Evolutionary conservation across 2,888 invertebrate species (phyloP).

Genomic region (Agriopis marginaria): DNA sequence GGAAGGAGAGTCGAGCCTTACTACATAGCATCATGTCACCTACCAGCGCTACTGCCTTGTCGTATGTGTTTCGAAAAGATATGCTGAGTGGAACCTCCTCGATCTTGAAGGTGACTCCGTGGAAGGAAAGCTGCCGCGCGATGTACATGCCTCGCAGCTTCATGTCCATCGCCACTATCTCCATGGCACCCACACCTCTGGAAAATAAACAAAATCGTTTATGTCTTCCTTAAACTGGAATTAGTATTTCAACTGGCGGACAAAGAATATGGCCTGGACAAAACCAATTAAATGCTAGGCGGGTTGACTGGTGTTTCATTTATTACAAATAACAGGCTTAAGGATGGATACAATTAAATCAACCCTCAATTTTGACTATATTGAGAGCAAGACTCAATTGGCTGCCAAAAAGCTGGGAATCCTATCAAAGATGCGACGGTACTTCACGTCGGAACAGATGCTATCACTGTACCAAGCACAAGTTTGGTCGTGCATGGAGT

Average conservation of each 20-base stretch:
- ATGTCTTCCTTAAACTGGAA: background rate
- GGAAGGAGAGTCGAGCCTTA: conserved; percentile 92
- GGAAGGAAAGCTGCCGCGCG: conserved; percentile 98
- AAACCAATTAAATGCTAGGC: too few relatives aligned
- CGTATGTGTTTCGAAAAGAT: conserved; percentile 96
- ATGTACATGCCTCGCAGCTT: conserved; percentile 99
- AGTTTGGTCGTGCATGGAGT: too few relatives aligned
- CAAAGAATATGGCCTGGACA: too few relatives aligned
- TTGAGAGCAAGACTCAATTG: too few relatives aligned
- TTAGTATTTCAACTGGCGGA: background rate
- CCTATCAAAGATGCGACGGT: too few relatives aligned
- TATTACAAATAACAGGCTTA: too few relatives aligned
- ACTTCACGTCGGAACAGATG: too few relatives aligned
- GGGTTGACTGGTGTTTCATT: too few relatives aligned
- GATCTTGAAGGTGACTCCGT: conserved; percentile 98
- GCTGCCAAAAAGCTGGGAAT: too few relatives aligned
- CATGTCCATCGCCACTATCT: conserved; percentile 99
- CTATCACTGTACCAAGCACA: too few relatives aligned
- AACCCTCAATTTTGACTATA: too few relatives aligned
- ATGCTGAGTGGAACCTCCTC: conserved; percentile 97
- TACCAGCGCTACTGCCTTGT: conserved; percentile 95
- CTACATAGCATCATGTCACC: conserved; percentile 53
- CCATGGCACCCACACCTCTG: conserved; percentile 99
- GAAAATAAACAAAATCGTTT: background rate
- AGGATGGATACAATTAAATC: too few relatives aligned